Evolutionary conservation across 2,888 invertebrate genomes (phyloP), one percentile per base, ranked within the genome.

Genomic region (Vanessa cardui): DNA sequence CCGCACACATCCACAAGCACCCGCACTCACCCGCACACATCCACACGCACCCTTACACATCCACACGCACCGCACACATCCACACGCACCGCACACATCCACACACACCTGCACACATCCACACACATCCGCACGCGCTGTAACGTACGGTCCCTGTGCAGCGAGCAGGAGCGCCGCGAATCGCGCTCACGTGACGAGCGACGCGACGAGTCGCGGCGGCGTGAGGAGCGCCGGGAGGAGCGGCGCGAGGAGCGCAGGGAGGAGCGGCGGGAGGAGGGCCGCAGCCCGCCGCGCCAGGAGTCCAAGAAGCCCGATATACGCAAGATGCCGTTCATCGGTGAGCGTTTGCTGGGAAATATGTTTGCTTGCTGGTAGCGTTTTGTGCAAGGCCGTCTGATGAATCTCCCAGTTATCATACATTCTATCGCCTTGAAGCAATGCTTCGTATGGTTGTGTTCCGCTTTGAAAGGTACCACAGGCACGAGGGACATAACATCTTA

Each of bases 291-390:
- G 71, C 74, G 71, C 0, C 65, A 45, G 2, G 81, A 82, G 46
- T 18, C 76, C 68, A 82, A 93, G 87, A 83, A 93, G 78, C 78
- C 90, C 64, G 92, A 92, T 45, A 94, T 95, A 72, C 95, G 95
- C 71, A 97, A 96, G 83, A 91, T 97, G 81, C 97, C 97, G 0
- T 97, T 97, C 77, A 97, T 97, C 73, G 97, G 97, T 73, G 21
- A 66, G 31, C 16, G 5, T 49, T 44, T 6, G 16, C 16, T 9
- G 15, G 6, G 15, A 44, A 39, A 39, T 1, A 39, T 39, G 39
- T 39, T 2, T 26, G 26, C 26, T 26, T 26, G 26, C 4, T 26
- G 26, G 26, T 26, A 26, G 26, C 4, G 26, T 26, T 26, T 26
- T 26, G 26, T 26, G 2, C 26, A 5, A 26, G 26, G 26, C 3